phyloP scores from a whole-genome alignment of 1,140 invertebrate genomes.

The Alviniconcha marisindica region DNA sequence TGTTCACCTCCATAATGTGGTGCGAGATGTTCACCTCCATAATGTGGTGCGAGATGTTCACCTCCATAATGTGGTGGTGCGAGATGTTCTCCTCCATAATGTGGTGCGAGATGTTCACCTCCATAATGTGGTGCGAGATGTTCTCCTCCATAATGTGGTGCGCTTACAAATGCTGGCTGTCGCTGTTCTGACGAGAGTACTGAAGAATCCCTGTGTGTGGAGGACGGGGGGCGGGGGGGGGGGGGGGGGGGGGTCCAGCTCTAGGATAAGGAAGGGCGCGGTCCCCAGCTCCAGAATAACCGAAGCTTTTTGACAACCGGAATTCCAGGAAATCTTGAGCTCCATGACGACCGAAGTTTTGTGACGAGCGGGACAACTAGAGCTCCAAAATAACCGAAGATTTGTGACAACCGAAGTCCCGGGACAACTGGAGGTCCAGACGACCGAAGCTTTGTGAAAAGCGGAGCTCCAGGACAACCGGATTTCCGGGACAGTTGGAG shows the following conservation, averaged over 20 bases:
- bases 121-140: neutral
- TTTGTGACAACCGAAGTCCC: too few relatives aligned
- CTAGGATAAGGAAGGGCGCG: neutral
- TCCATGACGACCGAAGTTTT: too few relatives aligned
- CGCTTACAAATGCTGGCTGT: slow-evolving; percentile 19
- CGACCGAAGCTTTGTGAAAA: too few relatives aligned
- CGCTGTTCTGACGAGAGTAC: neutral
- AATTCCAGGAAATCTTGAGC: neutral
- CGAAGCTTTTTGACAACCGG: neutral
- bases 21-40: too few relatives aligned
- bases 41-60: too few relatives aligned
- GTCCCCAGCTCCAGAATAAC: neutral
- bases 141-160: slow-evolving; percentile 9
- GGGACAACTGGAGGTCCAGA: too few relatives aligned
- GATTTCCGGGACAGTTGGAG: too few relatives aligned
- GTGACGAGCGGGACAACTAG: too few relatives aligned
- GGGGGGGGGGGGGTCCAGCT: neutral
- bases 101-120: neutral
- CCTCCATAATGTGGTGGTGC: neutral
- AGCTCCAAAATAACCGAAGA: too few relatives aligned
- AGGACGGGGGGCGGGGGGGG: neutral
- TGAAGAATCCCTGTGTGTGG: neutral
- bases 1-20: too few relatives aligned
- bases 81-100: neutral
- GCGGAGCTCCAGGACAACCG: too few relatives aligned